These are phyloP conservation scores for Rhea pennata DNA, from an alignment of 2,113 vertebrate genomes.

Conservation along the genomic window DNA sequence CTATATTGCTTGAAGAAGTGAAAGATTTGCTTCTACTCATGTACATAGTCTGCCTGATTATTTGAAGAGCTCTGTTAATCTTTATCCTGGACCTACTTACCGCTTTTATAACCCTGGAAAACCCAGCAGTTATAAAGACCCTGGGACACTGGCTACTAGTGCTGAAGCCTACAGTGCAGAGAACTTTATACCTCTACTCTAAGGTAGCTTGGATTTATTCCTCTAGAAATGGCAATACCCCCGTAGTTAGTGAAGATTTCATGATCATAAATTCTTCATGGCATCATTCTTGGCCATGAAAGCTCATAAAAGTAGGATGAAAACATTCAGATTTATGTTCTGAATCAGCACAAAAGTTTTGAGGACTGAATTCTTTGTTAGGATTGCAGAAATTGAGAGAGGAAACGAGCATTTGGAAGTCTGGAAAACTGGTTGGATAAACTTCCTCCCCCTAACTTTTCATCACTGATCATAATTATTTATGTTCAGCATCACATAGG, in stretches of 20 bases:
- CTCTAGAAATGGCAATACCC: constrained; percentile 62
- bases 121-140: constrained; percentile 28
- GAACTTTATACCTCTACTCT: constrained; percentile 47
- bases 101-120: constrained; percentile 47
- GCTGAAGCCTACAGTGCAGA: constrained; percentile 30
- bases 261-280: constrained; percentile 65
- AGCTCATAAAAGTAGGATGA: constrained; percentile 32
- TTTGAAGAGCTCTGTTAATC: constrained; percentile 39
- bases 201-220: constrained; percentile 69
- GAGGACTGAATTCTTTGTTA: constrained; percentile 15
- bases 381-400: background rate
- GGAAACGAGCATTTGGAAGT: background rate
- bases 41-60: background rate
- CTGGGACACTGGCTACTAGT: background rate
- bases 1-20: background rate
- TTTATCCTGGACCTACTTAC: background rate
- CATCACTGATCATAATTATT: background rate
- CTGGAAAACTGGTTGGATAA: background rate
- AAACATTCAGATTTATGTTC: constrained; percentile 63
- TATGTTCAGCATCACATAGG: background rate
- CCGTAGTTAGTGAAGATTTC: constrained; percentile 67
- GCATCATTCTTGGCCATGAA: constrained; percentile 51
- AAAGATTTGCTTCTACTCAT: background rate
- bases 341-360: constrained; percentile 62
- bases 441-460: accelerated